phyloP scores from a whole-genome alignment of 2,888 invertebrate genomes.

The Eulithis prunata region DNA sequence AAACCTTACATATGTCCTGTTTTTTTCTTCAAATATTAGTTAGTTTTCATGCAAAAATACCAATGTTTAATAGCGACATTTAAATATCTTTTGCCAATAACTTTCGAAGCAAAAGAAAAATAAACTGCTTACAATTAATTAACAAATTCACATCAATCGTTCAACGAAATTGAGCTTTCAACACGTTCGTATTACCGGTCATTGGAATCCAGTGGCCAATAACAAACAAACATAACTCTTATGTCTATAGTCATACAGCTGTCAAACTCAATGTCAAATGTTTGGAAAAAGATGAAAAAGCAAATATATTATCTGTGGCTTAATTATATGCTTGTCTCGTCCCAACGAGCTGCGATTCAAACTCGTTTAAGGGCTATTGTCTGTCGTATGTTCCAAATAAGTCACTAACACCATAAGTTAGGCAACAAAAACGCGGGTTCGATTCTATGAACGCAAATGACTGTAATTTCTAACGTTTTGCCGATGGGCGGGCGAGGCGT shows the following conservation, averaged over 20 bases:
- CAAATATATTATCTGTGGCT: constrained; percentile 46
- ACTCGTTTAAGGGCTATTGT: constrained; percentile 75
- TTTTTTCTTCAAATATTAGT: too few species aligned
- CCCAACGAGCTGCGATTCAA: constrained; percentile 66
- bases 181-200: constrained; percentile 24
- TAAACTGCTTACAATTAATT: constrained; percentile 20
- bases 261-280: constrained; percentile 30
- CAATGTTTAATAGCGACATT: not conserved
- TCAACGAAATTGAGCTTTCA: constrained; percentile 28
- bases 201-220: constrained; percentile 7
- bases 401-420: constrained; percentile 30
- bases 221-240: constrained; percentile 25
- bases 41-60: not conserved
- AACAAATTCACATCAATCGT: constrained; percentile 29
- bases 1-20: too few species aligned
- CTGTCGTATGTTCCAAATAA: constrained; percentile 55
- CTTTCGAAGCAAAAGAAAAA: constrained; percentile 13
- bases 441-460: constrained; percentile 33
- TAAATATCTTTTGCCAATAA: not conserved
- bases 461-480: constrained; percentile 39
- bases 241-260: constrained; percentile 34
- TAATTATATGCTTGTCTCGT: constrained; percentile 77
- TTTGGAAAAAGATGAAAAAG: constrained; percentile 12
- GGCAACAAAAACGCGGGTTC: constrained; percentile 16
- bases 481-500: constrained; percentile 35